Percentiles rank a stretch among this genome's conserved stretches.
phyloP scores from a whole-genome alignment of 2,113 vertebrate genomes.

The Corynorhinus townsendii region DNA sequence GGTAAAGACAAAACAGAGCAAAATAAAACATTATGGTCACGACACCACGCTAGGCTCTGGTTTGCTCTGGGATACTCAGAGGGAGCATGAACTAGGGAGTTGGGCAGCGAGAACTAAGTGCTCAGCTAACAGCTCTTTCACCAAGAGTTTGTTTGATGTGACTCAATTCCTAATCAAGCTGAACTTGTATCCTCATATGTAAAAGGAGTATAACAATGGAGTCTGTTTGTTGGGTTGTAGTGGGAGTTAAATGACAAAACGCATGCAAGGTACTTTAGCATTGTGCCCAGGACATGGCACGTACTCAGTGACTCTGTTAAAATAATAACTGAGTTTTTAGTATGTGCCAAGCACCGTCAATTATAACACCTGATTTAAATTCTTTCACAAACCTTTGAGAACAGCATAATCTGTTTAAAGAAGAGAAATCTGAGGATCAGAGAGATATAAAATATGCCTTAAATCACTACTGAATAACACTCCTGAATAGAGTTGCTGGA shows the following conservation, averaged over 20 bases:
- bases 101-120: not conserved
- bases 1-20: not conserved
- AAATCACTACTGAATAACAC: not conserved
- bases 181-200: not conserved
- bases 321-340: not conserved
- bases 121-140: not conserved
- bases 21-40: not conserved
- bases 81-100: not conserved
- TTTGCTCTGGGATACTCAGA: not conserved
- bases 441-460: not conserved
- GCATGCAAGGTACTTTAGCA: not conserved
- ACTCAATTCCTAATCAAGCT: not conserved
- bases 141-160: not conserved
- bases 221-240: not conserved
- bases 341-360: not conserved
- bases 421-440: not conserved
- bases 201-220: not conserved
- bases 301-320: not conserved
- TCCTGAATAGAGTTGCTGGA: not conserved
- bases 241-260: not conserved
- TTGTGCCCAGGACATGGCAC: not conserved
- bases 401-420: not conserved
- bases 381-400: not conserved
- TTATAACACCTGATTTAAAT: not conserved
- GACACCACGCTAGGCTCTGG: not conserved